These are phyloP conservation scores for Drosophila setosimentum DNA, from an alignment of 2,888 invertebrate genomes.

Conservation along the genomic window DNA sequence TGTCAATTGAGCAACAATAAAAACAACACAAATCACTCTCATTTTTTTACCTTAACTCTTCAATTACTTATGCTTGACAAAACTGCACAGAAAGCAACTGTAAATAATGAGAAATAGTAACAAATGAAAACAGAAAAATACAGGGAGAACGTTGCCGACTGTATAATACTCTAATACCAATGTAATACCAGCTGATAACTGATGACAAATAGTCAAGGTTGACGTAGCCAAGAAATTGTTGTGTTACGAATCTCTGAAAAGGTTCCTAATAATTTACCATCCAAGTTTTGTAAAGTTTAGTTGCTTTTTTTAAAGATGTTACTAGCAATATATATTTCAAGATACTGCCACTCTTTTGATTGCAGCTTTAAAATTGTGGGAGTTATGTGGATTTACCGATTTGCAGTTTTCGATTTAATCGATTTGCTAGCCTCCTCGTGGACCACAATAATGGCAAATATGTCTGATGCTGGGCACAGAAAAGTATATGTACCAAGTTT, in stretches of 20 bases:
- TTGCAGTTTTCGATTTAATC: not conserved
- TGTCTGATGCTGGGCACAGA: not conserved
- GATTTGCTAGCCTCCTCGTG: not conserved
- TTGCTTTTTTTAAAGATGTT: not conserved
- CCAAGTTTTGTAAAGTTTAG: not conserved
- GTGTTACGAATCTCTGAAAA: not conserved
- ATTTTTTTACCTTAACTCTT: conserved; percentile 58
- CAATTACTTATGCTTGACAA: conserved; percentile 59
- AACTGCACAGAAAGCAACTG: conserved; percentile 51
- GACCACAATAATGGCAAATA: not conserved
- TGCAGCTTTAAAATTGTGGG: not conserved
- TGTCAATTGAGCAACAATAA: conserved; percentile 48
- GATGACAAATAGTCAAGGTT: not conserved
- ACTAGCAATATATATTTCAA: not conserved
- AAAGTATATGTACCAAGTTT: not conserved
- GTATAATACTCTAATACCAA: not conserved
- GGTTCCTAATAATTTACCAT: not conserved
- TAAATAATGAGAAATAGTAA: conserved; percentile 24
- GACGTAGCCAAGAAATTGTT: not conserved
- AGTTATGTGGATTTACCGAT: not conserved
- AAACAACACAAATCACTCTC: conserved; percentile 60
- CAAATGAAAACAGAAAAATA: not conserved
- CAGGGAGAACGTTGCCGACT: not conserved
- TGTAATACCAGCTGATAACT: not conserved
- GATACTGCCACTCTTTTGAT: not conserved